phyloP scores from a whole-genome alignment of 2,797 vertebrate genomes.

The Picus viridis region DNA sequence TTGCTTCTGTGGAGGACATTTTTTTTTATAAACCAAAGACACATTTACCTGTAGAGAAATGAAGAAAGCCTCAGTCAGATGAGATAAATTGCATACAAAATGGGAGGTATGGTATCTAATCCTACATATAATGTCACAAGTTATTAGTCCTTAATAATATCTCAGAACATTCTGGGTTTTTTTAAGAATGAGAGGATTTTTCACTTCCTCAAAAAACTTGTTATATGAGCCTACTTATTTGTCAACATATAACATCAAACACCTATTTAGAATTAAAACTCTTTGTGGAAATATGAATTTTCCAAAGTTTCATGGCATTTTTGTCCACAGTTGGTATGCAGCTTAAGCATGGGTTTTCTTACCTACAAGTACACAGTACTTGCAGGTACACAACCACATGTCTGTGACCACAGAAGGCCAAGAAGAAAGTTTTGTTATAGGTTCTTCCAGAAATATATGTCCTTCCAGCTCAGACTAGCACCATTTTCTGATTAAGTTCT shows the following conservation, averaged over 20 bases:
- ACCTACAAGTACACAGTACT: too few species aligned
- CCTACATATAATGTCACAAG: neutral
- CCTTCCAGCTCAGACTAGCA: neutral
- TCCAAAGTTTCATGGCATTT: neutral
- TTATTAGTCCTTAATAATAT: neutral
- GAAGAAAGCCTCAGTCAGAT: neutral
- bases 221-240: neutral
- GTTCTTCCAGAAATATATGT: neutral
- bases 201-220: neutral
- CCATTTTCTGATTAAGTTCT: neutral
- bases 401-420: neutral
- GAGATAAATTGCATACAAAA: neutral
- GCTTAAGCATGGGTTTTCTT: too few species aligned
- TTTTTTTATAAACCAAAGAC: neutral
- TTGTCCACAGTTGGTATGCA: neutral
- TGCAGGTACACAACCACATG: neutral
- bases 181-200: fast-evolving
- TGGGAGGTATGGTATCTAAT: neutral
- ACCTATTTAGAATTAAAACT: neutral
- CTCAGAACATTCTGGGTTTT: neutral
- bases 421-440: neutral
- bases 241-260: neutral
- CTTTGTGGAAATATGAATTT: neutral
- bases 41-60: conserved; percentile 9
- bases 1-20: neutral